These are phyloP conservation scores for Heptranchias perlo DNA, from an alignment of 2,113 vertebrate genomes.

Conservation along the genomic window DNA sequence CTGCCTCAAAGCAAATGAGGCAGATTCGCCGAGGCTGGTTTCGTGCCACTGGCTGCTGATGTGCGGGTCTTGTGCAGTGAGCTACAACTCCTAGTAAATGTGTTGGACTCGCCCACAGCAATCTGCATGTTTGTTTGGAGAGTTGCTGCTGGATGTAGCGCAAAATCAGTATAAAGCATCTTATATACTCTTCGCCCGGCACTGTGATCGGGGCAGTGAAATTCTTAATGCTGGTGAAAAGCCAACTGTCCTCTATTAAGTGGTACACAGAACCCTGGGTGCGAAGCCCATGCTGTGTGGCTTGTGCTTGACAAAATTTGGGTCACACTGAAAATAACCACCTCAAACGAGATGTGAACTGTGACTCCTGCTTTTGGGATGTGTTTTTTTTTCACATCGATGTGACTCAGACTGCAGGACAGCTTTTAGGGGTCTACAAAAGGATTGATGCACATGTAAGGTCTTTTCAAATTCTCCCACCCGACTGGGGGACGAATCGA, in stretches of 20 bases:
- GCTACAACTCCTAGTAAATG: background rate
- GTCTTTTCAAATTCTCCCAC: background rate
- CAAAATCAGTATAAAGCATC: background rate
- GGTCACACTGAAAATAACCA: background rate
- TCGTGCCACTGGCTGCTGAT: too few species aligned
- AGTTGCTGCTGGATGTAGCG: too few species aligned
- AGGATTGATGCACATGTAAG: background rate
- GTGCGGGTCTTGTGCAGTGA: background rate
- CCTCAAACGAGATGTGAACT: background rate
- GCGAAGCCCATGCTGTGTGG: too few species aligned
- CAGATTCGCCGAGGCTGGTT: too few species aligned
- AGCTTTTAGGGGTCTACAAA: background rate
- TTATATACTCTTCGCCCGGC: background rate
- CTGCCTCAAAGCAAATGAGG: background rate
- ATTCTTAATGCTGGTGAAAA: background rate
- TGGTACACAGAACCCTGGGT: background rate
- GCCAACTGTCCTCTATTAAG: background rate
- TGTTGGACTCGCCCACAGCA: background rate
- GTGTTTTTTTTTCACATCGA: background rate
- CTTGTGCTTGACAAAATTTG: too few species aligned
- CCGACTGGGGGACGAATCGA: too few species aligned
- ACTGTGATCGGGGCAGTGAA: background rate
- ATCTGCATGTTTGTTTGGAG: background rate
- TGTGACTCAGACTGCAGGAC: too few species aligned
- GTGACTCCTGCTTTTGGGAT: background rate